Percentiles rank a stretch among this genome's conserved stretches.
Conservation (phyloP, 2,797 vertebrate species). For the Rachycentron canadum region DNA sequence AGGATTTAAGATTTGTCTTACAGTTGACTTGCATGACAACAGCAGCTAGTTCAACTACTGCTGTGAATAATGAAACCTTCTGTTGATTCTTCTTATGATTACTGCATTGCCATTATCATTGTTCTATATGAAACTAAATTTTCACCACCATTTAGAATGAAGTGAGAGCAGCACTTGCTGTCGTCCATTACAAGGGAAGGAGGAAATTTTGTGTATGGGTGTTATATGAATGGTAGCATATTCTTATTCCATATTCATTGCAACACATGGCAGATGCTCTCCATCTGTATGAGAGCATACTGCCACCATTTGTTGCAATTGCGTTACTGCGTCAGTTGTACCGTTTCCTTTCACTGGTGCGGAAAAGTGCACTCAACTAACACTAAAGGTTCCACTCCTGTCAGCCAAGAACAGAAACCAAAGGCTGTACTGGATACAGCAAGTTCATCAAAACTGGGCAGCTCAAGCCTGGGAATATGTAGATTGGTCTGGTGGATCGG, state of each 20-base stretch:
- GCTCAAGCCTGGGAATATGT: background rate
- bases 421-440: background rate
- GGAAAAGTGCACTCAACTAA: background rate
- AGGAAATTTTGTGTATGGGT: constrained; percentile 20
- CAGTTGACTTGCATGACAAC: background rate
- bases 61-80: background rate
- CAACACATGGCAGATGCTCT: constrained; percentile 24
- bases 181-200: constrained; percentile 31
- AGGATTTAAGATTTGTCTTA: too few species aligned
- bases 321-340: constrained; percentile 59
- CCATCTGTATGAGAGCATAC: constrained; percentile 57
- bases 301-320: constrained; percentile 75
- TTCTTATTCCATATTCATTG: constrained; percentile 33
- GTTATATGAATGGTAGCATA: background rate
- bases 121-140: constrained; percentile 24
- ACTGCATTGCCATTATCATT: constrained; percentile 16
- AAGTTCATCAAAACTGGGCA: background rate
- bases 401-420: background rate
- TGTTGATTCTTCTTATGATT: constrained; percentile 10
- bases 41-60: constrained; percentile 26
- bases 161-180: constrained; percentile 17
- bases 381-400: background rate
- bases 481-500: background rate
- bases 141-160: constrained; percentile 24
- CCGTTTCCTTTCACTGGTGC: constrained; percentile 1